These are phyloP conservation scores for Danio kyathit DNA, from an alignment of 2,797 vertebrate species.

Conservation along the genomic window DNA sequence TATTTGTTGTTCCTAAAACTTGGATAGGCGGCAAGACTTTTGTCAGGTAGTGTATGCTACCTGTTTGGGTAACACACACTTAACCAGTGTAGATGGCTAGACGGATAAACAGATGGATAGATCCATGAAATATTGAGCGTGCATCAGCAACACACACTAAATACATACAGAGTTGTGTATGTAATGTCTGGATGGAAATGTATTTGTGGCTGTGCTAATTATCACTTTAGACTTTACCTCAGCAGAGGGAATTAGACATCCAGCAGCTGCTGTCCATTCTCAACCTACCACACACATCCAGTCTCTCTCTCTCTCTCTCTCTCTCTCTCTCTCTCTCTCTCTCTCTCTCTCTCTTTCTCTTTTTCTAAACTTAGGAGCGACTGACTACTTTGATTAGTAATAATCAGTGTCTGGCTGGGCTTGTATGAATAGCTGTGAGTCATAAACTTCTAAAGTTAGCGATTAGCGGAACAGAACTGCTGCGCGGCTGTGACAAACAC, in stretches of 20 bases:
- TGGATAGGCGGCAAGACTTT: too few relatives aligned
- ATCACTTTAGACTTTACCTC: conserved; percentile 74
- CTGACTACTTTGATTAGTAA: conserved; percentile 50
- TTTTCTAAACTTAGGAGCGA: conserved; percentile 45
- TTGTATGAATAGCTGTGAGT: conserved; percentile 51
- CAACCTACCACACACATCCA: conserved; percentile 51
- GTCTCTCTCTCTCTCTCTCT: conserved; percentile 30
- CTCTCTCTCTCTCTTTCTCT: conserved; percentile 19
- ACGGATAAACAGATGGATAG: too few relatives aligned
- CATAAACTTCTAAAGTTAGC: conserved; percentile 47
- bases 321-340: conserved; percentile 44
- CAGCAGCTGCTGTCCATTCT: conserved; percentile 72
- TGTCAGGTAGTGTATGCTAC: too few relatives aligned
- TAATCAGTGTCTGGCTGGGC: conserved; percentile 49
- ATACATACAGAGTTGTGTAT: conserved; percentile 1
- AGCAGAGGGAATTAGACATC: conserved; percentile 72
- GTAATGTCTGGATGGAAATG: conserved; percentile 64
- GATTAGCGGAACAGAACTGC: conserved; percentile 56
- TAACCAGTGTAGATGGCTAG: too few relatives aligned
- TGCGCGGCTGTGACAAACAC: conserved; percentile 46
- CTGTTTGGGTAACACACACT: too few relatives aligned
- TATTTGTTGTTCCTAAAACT: too few relatives aligned
- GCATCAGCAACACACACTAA: neutral
- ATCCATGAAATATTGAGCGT: too few relatives aligned
- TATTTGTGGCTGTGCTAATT: conserved; percentile 70